Base-by-base conservation (phyloP, 2,113 vertebrate species). In the Baryphthengus martii region DNA sequence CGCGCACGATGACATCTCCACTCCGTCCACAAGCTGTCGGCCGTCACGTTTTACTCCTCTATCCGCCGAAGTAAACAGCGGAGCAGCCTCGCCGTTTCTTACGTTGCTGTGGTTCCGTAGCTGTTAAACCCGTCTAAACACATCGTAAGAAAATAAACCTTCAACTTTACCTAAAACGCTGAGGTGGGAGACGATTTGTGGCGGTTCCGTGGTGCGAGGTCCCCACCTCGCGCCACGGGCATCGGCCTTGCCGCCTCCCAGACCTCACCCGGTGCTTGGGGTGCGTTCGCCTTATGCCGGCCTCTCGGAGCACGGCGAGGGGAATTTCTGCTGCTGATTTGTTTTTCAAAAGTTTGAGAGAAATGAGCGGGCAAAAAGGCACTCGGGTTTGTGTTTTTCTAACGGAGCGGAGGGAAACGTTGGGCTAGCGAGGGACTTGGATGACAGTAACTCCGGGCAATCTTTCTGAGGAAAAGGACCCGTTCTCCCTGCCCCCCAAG, bases 31-130 rank as follows among this genome's bases (percentile, higher is more conserved):
- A 96, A 92, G 94, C 96, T 96, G 85, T 92, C 96, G 97, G 95
- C 96, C 97, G 96, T 91, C 90, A 96, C 93, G 96, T 98, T 96
- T 90, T 95, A 95, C 95, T 96, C 90, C 96, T 94, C 95, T 93
- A 97, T 89, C 96, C 71, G 81, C 59, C 82, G 94, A 89, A 93
- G 96, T 83, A 93, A 95, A 88, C 88, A 96, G 92, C 21, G 26
- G 96, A 91, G 86, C 91, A 92, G 88, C 84, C 78, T 94, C 94
- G 85, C 86, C 94, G 93, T 93, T 97, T 93, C 77, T 93, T 96
- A 96, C 95, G 95, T 92, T 96, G 96, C 90, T 96, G 66, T 85
- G 87, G 74, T n/a, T 97, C 95, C 95, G 89, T 81, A 97, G 97
- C 96, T 98, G 97, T 95, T 89, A 80, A 89, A 89, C 87, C 90